These are phyloP conservation scores for Scolopax rusticola DNA, from an alignment of 2,797 vertebrate species.

Conservation along the genomic window DNA sequence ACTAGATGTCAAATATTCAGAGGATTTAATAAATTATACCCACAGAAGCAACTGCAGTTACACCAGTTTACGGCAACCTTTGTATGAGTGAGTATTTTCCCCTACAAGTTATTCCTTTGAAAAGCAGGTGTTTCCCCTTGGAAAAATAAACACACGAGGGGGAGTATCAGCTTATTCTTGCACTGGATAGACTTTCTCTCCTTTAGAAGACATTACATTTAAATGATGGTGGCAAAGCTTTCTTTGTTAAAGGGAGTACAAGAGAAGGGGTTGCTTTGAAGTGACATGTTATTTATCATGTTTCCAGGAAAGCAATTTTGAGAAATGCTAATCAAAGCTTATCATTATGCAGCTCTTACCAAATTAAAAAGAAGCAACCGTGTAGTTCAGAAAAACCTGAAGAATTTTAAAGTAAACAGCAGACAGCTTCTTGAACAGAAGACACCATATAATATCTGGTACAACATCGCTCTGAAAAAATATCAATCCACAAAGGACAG, in stretches of 20 bases:
- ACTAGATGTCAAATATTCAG: neutral
- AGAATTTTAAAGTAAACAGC: neutral
- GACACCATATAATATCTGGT: neutral
- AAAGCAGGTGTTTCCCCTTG: neutral
- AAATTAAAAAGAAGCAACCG: neutral
- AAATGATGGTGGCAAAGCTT: neutral
- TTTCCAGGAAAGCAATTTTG: neutral
- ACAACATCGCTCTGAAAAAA: neutral
- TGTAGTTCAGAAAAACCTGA: neutral
- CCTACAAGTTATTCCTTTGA: neutral
- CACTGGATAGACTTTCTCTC: neutral
- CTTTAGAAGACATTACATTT: neutral
- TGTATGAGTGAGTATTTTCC: neutral
- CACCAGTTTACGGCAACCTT: neutral
- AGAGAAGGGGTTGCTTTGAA: neutral
- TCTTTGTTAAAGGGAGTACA: neutral
- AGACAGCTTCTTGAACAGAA: neutral
- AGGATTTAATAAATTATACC: neutral
- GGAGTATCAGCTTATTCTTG: neutral
- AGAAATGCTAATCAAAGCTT: neutral
- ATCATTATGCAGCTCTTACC: neutral
- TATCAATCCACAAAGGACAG: neutral
- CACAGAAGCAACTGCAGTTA: neutral
- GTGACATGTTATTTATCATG: neutral
- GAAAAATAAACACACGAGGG: neutral